phyloP scores from a whole-genome alignment of 1,140 invertebrate species.

The Bombus balteatus region DNA sequence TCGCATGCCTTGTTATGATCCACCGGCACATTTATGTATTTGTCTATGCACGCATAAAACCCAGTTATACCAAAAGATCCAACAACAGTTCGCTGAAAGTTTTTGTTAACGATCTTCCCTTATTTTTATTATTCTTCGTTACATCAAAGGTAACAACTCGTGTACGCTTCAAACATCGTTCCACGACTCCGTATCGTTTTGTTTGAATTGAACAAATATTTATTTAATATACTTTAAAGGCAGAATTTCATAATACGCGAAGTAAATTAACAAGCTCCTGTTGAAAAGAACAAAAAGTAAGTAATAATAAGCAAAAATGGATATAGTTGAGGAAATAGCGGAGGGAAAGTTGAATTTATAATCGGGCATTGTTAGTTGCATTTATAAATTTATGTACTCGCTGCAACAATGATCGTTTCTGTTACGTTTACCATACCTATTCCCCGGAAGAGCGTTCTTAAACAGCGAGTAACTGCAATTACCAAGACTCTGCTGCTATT shows the following conservation, averaged over 20 bases:
- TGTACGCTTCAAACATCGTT: too few species aligned
- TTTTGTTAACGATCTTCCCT: not conserved
- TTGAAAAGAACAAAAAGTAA: not conserved
- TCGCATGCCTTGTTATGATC: constrained; percentile 54
- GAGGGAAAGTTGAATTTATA: constrained; percentile 11
- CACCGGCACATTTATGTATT: constrained; percentile 3
- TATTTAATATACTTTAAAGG: not conserved
- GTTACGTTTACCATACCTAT: not conserved
- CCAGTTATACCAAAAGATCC: not conserved
- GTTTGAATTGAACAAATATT: too few species aligned
- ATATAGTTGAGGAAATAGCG: too few species aligned
- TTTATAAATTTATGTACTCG: constrained; percentile 17
- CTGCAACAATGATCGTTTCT: constrained; percentile 19
- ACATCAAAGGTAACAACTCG: too few species aligned
- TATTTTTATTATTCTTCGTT: too few species aligned
- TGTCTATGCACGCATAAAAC: not conserved
- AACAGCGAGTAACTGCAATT: not conserved
- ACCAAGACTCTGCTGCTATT: not conserved
- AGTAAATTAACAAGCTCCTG: not conserved
- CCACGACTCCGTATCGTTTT: too few species aligned
- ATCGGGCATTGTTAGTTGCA: constrained; percentile 8
- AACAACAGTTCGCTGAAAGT: not conserved
- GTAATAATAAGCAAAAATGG: not conserved
- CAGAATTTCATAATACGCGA: not conserved
- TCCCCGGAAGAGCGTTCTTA: constrained; percentile 8